These are phyloP conservation scores for Hoplodrina blanda DNA, from an alignment of 2,888 invertebrate genomes.

Conservation along the genomic window DNA sequence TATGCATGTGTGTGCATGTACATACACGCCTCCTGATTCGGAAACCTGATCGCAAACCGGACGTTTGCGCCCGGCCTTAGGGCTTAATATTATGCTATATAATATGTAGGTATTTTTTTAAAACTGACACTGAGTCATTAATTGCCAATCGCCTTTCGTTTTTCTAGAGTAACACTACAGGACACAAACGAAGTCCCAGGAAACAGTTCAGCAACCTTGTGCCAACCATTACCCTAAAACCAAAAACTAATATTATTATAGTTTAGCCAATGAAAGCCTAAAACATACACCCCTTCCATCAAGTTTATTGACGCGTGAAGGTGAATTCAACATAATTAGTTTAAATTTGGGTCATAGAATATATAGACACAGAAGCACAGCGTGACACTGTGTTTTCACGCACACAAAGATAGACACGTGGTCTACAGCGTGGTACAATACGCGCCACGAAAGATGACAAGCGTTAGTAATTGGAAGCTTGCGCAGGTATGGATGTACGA, in stretches of 20 bases:
- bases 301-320: constrained; percentile 52
- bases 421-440: no score
- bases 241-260: constrained; percentile 42
- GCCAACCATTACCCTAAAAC: constrained; percentile 7
- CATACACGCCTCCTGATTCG: no score
- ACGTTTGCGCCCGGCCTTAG: no score
- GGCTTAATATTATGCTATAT: no score
- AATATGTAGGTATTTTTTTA: no score
- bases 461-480: no score
- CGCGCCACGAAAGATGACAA: no score
- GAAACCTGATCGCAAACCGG: no score
- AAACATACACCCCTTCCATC: constrained; percentile 35
- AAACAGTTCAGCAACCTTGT: neutral
- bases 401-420: neutral
- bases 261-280: constrained; percentile 32
- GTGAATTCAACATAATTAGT: constrained; percentile 54
- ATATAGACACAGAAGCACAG: neutral
- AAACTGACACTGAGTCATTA: no score
- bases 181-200: neutral
- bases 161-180: neutral
- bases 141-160: neutral
- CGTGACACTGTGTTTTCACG: neutral
- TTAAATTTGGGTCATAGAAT: constrained; percentile 9
- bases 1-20: no score
- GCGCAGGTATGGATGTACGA: no score